Evolutionary conservation across 2,797 vertebrate genomes (phyloP).

Genomic region (Brachyrhaphis roseni): DNA sequence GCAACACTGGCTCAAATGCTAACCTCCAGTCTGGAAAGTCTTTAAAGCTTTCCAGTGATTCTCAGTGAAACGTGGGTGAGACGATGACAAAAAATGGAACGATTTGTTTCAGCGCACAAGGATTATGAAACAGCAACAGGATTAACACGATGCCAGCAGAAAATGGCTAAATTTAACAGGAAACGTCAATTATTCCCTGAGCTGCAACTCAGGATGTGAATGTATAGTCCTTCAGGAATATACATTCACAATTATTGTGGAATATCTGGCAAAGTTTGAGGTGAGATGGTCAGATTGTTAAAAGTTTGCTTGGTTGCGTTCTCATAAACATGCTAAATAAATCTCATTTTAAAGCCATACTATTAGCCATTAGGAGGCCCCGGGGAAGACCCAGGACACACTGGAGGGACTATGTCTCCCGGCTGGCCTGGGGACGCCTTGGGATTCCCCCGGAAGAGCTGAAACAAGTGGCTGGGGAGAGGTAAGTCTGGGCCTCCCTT

Average conservation of each 20-base stretch:
- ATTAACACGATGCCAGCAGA: constrained; percentile 43
- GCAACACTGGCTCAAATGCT: neutral
- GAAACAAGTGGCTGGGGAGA: too few species aligned
- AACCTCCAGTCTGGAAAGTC: constrained; percentile 7
- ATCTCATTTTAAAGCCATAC: neutral
- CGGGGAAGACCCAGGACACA: too few species aligned
- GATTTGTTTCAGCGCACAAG: constrained; percentile 2
- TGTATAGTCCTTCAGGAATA: neutral
- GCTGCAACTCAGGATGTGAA: neutral
- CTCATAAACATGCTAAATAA: neutral
- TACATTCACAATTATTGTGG: too few species aligned
- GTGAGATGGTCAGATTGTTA: neutral
- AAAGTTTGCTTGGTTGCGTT: neutral
- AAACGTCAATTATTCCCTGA: neutral
- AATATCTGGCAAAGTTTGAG: neutral
- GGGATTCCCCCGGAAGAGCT: too few species aligned
- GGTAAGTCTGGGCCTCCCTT: too few species aligned
- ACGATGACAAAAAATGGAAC: neutral
- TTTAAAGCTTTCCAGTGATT: constrained; percentile 2
- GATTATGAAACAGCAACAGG: constrained; percentile 29
- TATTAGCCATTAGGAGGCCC: too few species aligned
- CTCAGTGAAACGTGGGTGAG: neutral
- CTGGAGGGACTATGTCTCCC: too few species aligned
- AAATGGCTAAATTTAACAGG: constrained; percentile 24
- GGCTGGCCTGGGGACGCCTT: too few species aligned